Conservation (phyloP, 2,797 vertebrate genomes). For the Galagoides demidoff region DNA sequence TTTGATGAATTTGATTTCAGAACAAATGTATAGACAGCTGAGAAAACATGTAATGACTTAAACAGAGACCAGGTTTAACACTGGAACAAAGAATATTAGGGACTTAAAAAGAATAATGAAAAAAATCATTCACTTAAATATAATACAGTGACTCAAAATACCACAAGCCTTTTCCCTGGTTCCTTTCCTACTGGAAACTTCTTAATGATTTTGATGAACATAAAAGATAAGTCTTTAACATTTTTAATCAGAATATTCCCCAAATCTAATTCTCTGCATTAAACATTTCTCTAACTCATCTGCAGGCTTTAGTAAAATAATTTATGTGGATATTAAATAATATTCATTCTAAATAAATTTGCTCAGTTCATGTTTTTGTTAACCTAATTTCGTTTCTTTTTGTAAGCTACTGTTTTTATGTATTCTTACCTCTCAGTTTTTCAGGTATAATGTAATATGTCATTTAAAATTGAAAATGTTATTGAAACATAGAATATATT, state of each 20-base stretch:
- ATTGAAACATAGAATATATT: not conserved
- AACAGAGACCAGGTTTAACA: conserved; percentile 40
- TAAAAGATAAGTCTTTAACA: conserved; percentile 45
- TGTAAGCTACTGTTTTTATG: not conserved
- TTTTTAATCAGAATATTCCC: not conserved
- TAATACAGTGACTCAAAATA: conserved; percentile 15
- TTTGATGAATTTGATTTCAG: conserved; percentile 69
- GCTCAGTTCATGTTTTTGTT: not conserved
- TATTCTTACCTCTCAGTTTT: not conserved
- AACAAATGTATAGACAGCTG: conserved; percentile 63
- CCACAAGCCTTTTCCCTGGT: not conserved
- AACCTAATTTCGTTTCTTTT: not conserved
- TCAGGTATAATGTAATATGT: not conserved
- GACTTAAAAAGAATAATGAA: conserved; percentile 23
- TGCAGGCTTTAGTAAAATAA: not conserved
- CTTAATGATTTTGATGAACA: conserved; percentile 1
- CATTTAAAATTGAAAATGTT: conserved; percentile 35
- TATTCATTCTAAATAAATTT: conserved; percentile 5
- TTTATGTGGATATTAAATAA: not conserved
- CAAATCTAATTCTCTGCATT: not conserved
- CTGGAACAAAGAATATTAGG: conserved; percentile 28
- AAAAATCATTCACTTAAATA: not conserved
- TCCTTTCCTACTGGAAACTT: not conserved
- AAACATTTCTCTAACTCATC: not conserved
- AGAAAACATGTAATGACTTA: conserved; percentile 33